Conservation (phyloP, 2,797 vertebrate genomes). For the Sphenodon punctatus region DNA sequence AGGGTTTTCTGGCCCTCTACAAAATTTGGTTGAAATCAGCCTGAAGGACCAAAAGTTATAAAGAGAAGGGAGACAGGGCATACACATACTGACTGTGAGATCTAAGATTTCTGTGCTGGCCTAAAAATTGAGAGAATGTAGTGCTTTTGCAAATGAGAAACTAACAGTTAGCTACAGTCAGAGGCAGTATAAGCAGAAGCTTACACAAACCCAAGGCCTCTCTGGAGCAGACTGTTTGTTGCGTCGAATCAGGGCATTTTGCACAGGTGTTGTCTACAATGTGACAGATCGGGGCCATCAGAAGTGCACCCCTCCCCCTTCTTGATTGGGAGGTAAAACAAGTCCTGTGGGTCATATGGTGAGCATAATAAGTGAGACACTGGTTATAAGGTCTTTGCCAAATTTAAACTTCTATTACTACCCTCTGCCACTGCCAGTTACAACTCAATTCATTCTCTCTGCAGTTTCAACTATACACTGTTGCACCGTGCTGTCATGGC, state of each 20-base stretch:
- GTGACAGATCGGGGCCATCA: neutral
- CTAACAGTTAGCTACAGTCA: neutral
- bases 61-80: too few relatives aligned
- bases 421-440: neutral
- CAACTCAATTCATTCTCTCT: too few relatives aligned
- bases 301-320: rapidly evolving
- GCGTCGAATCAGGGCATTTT: rapidly evolving
- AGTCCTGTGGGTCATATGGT: rapidly evolving
- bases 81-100: too few relatives aligned
- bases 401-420: neutral
- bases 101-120: too few relatives aligned
- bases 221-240: neutral
- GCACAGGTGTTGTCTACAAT: rapidly evolving
- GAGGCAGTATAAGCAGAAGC: neutral
- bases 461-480: too few relatives aligned
- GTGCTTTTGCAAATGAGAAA: neutral
- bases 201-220: neutral
- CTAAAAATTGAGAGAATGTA: too few relatives aligned
- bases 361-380: neutral
- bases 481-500: too few relatives aligned
- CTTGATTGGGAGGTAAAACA: neutral
- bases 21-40: too few relatives aligned
- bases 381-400: rapidly evolving
- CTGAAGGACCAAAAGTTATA: too few relatives aligned
- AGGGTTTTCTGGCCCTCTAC: too few relatives aligned